Evolutionary conservation across 2,113 vertebrate genomes (phyloP).

Genomic region (Leptobrachium leishanense): DNA sequence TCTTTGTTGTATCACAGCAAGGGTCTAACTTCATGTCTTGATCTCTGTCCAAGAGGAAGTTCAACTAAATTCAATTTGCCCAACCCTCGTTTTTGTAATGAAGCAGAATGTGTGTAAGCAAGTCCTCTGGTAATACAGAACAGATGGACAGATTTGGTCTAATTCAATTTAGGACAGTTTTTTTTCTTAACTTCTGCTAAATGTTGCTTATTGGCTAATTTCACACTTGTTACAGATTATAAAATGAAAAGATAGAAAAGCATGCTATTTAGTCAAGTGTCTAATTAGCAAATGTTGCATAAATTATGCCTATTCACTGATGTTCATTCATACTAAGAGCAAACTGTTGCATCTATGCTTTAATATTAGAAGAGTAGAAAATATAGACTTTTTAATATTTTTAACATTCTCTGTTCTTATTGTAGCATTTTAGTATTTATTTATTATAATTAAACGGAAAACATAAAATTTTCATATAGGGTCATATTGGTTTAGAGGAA

Average conservation of each 20-base stretch:
- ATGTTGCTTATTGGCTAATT: slow-evolving; percentile 67
- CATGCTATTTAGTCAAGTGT: background rate
- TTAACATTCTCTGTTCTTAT: too few species aligned
- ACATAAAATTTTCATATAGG: too few species aligned
- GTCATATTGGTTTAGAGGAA: too few species aligned
- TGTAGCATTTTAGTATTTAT: too few species aligned
- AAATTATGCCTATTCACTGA: background rate
- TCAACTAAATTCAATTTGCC: slow-evolving; percentile 77
- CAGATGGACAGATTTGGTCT: slow-evolving; percentile 79
- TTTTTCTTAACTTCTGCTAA: slow-evolving; percentile 63
- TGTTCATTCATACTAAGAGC: background rate
- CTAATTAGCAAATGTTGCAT: background rate
- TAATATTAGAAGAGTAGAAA: too few species aligned
- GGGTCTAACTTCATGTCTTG: slow-evolving; percentile 78
- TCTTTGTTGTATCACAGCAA: slow-evolving; percentile 84
- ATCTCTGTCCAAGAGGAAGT: slow-evolving; percentile 73
- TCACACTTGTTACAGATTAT: slow-evolving; percentile 72
- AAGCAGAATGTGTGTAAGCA: slow-evolving; percentile 66
- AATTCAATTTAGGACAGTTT: slow-evolving; percentile 73
- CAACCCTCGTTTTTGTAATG: slow-evolving; percentile 71
- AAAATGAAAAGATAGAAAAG: slow-evolving; percentile 36
- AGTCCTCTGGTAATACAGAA: slow-evolving; percentile 70
- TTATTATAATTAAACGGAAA: too few species aligned
- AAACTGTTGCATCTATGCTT: background rate
- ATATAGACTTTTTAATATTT: too few species aligned